These are phyloP conservation scores for Marcusenius ussheri DNA, from an alignment of 2,113 vertebrate genomes.

Conservation along the genomic window DNA sequence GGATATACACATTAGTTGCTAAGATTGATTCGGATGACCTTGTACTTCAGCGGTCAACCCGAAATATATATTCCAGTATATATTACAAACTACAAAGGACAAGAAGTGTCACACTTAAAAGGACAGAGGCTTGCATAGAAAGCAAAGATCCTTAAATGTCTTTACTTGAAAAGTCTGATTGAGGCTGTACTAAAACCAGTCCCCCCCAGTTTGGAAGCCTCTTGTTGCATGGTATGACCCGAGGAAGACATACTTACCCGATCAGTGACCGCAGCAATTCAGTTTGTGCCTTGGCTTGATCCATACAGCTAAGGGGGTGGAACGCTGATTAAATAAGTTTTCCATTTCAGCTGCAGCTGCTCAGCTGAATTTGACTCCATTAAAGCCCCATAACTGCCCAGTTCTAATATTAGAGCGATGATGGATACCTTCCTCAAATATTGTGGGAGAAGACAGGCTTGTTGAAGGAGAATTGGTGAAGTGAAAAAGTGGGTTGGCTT, in stretches of 20 bases:
- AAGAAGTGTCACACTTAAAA: neutral
- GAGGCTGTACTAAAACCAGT: neutral
- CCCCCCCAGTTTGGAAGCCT: neutral
- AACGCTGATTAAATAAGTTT: neutral
- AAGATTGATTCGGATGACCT: neutral
- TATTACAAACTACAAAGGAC: neutral
- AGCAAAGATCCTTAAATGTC: neutral
- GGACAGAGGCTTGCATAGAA: neutral
- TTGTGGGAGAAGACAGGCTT: neutral
- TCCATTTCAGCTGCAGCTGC: neutral
- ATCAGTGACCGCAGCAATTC: neutral
- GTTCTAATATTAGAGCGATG: slow-evolving; percentile 10
- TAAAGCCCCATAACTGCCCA: slow-evolving; percentile 12
- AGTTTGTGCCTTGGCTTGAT: neutral
- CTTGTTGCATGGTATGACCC: neutral
- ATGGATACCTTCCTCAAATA: neutral
- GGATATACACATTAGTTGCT: neutral
- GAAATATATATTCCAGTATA: neutral
- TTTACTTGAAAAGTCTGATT: neutral
- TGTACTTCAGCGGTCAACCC: neutral
- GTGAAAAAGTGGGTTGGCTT: neutral
- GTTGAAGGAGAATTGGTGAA: neutral
- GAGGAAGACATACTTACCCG: neutral
- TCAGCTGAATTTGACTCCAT: neutral
- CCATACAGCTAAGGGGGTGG: neutral